These are phyloP conservation scores for Apodemia duryi DNA, from an alignment of 2,888 invertebrate species.

Conservation along the genomic window DNA sequence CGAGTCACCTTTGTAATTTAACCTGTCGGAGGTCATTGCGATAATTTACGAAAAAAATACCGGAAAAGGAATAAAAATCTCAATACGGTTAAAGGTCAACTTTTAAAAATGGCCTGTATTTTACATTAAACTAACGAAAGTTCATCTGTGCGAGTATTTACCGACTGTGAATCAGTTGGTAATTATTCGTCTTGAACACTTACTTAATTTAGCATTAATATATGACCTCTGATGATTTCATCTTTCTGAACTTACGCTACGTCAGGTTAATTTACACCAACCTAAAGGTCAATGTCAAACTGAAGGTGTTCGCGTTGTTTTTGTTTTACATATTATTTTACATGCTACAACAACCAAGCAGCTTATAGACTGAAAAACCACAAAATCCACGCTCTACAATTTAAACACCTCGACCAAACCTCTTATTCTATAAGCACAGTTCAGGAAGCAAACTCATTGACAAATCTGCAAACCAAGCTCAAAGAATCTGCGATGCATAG, in stretches of 20 bases:
- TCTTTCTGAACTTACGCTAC: background rate
- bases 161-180: background rate
- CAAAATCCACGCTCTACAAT: no score
- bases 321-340: background rate
- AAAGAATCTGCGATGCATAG: no score
- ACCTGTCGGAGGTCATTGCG: background rate
- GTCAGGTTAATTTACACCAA: background rate
- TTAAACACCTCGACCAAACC: no score
- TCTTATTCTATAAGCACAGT: no score
- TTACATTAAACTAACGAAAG: background rate
- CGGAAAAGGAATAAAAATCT: background rate
- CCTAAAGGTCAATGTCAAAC: background rate
- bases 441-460: no score
- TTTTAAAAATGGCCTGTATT: background rate
- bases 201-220: background rate
- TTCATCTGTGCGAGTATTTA: background rate
- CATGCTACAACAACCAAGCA: no score
- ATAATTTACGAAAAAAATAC: background rate
- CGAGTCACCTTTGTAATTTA: background rate
- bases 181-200: background rate
- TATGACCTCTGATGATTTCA: background rate
- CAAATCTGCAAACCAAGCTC: no score
- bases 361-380: no score
- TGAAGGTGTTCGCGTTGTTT: constrained; percentile 6
- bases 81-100: background rate